Conservation (phyloP, 2,113 vertebrate species). For the Falco punctatus region DNA sequence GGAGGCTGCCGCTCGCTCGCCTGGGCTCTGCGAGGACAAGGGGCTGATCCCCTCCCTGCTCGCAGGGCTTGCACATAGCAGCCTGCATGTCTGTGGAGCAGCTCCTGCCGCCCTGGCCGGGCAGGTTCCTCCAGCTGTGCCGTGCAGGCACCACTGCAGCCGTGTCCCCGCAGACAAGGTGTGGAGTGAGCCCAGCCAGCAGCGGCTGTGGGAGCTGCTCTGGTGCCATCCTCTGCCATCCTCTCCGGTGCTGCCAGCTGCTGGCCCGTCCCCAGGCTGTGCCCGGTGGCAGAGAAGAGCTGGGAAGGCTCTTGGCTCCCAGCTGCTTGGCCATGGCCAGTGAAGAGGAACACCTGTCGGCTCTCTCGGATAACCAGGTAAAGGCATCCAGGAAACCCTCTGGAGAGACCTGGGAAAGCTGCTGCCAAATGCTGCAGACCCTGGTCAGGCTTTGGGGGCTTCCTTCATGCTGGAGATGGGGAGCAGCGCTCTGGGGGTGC, state of each 20-base stretch:
- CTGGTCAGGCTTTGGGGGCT: background rate
- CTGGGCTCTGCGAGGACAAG: background rate
- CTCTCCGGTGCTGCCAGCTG: no score
- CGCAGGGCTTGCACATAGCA: background rate
- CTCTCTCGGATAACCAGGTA: background rate
- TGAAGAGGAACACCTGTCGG: accelerated
- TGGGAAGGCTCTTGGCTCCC: background rate
- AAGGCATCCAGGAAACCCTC: background rate
- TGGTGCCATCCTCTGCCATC: background rate
- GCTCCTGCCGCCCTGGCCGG: background rate
- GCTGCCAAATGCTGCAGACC: accelerated
- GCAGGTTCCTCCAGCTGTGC: background rate
- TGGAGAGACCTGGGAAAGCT: background rate
- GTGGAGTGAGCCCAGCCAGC: background rate
- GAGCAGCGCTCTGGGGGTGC: accelerated
- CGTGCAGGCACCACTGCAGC: background rate
- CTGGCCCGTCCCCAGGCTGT: background rate
- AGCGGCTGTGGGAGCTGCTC: background rate
- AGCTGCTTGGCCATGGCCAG: background rate
- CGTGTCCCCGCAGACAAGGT: background rate
- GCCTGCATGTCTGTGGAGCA: background rate
- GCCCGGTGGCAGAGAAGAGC: background rate
- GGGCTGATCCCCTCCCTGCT: background rate
- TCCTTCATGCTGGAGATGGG: accelerated
- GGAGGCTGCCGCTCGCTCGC: accelerated